Percentiles rank a stretch among this genome's conserved stretches.
Evolutionary conservation across 1,140 invertebrate species (phyloP).

Genomic region (Parasteatoda tepidariorum): DNA sequence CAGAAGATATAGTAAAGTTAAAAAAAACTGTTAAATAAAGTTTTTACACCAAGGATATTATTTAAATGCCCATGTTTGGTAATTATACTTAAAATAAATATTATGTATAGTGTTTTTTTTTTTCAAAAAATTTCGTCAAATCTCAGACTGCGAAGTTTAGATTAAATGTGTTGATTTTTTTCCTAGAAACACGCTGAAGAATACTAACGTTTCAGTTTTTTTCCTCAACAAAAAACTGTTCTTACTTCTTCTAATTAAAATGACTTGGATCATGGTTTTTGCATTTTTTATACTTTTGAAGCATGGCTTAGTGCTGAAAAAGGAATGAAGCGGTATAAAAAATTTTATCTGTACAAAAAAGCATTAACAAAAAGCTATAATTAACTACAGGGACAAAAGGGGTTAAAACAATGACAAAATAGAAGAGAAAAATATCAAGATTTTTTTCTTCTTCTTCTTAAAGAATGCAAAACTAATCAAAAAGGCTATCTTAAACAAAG

Average conservation of each 20-base stretch:
- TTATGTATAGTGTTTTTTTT: not conserved
- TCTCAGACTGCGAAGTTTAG: conserved; percentile 24
- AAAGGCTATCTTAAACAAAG: not conserved
- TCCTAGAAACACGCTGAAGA: conserved; percentile 15
- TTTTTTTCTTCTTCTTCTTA: not conserved
- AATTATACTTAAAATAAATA: conserved; percentile 44
- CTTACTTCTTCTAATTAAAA: conserved; percentile 46
- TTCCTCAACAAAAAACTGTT: conserved; percentile 15
- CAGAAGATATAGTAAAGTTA: too few relatives aligned
- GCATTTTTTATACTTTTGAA: not conserved
- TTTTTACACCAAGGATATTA: not conserved
- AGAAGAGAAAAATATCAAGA: not conserved
- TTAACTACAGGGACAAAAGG: conserved; percentile 34
- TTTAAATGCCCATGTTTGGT: conserved; percentile 13
- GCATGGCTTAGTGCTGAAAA: conserved; percentile 30
- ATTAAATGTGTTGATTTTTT: conserved; percentile 29
- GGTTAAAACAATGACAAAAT: not conserved
- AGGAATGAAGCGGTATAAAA: not conserved
- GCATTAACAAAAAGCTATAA: conserved; percentile 45
- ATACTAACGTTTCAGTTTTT: not conserved
- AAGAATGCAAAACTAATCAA: not conserved
- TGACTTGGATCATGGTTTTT: conserved; percentile 30
- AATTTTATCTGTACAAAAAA: not conserved
- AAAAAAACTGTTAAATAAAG: not conserved
- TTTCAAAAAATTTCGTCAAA: too few relatives aligned